These are phyloP conservation scores for Hyperopisus bebe DNA, from an alignment of 2,113 vertebrate genomes.

Conservation along the genomic window DNA sequence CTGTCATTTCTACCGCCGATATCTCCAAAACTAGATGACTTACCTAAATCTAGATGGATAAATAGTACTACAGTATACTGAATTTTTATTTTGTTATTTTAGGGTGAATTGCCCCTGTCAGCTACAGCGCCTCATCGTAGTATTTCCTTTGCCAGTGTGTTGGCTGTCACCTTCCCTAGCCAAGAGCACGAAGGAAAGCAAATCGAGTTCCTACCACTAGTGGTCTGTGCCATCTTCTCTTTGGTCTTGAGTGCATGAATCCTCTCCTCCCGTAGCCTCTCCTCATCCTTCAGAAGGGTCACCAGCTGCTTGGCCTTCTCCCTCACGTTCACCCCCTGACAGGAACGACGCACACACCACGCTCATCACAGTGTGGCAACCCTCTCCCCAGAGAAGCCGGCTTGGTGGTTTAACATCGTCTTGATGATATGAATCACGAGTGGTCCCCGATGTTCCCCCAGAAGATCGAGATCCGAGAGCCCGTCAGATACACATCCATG, in stretches of 20 bases:
- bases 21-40: background rate
- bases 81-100: background rate
- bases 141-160: background rate
- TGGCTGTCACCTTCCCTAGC: background rate
- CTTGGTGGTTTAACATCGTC: background rate
- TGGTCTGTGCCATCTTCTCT: constrained; percentile 88
- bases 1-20: background rate
- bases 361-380: background rate
- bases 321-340: constrained; percentile 78
- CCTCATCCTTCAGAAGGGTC: constrained; percentile 81
- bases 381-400: background rate
- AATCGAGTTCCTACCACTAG: constrained; percentile 62
- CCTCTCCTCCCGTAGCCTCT: constrained; percentile 80
- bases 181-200: background rate
- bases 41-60: background rate
- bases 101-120: background rate
- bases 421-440: background rate
- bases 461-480: background rate
- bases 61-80: background rate
- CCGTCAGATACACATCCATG: background rate
- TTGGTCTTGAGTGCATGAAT: constrained; percentile 89
- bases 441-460: background rate
- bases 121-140: background rate
- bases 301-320: constrained; percentile 90
- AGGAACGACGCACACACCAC: constrained; percentile 1